These are phyloP conservation scores for Diplodus puntazzo DNA, from an alignment of 2,797 vertebrate genomes.

Conservation along the genomic window DNA sequence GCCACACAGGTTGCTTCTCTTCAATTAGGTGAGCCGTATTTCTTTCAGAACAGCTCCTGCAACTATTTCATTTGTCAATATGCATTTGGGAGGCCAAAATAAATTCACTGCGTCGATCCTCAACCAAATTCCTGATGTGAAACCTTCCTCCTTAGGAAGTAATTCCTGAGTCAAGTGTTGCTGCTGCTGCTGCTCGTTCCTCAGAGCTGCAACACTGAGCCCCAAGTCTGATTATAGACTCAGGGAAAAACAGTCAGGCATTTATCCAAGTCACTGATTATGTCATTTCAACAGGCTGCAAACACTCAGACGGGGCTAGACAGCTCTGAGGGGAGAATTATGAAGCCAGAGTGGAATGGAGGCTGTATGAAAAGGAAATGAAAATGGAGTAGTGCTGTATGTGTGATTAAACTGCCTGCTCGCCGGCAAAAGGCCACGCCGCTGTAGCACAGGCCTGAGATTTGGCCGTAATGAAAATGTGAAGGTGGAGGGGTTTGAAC, in stretches of 20 bases:
- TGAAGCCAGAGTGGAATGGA: constrained; percentile 84
- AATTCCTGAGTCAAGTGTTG: constrained; percentile 76
- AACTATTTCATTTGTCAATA: constrained; percentile 28
- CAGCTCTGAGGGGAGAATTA: constrained; percentile 86
- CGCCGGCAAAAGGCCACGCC: constrained; percentile 83
- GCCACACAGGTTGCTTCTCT: background rate
- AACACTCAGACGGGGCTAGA: constrained; percentile 76
- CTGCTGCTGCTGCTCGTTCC: constrained; percentile 53
- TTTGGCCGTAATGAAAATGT: constrained; percentile 88
- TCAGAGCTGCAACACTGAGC: constrained; percentile 70
- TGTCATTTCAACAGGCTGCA: constrained; percentile 87
- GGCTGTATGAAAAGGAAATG: constrained; percentile 86
- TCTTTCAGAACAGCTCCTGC: background rate
- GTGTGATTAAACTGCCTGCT: constrained; percentile 89
- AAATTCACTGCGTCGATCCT: constrained; percentile 48
- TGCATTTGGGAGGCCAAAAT: constrained; percentile 40
- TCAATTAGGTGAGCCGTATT: background rate
- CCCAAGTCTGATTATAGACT: constrained; percentile 83
- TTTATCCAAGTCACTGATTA: constrained; percentile 90
- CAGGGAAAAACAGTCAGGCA: constrained; percentile 81
- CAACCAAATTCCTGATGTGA: constrained; percentile 57
- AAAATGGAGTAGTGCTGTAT: constrained; percentile 86
- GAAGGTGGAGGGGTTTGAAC: constrained; percentile 77
- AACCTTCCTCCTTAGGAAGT: constrained; percentile 59
- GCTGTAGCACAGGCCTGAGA: constrained; percentile 82